Evolutionary conservation across 1,140 invertebrate species (phyloP).

Genomic region (Pantala flavescens): DNA sequence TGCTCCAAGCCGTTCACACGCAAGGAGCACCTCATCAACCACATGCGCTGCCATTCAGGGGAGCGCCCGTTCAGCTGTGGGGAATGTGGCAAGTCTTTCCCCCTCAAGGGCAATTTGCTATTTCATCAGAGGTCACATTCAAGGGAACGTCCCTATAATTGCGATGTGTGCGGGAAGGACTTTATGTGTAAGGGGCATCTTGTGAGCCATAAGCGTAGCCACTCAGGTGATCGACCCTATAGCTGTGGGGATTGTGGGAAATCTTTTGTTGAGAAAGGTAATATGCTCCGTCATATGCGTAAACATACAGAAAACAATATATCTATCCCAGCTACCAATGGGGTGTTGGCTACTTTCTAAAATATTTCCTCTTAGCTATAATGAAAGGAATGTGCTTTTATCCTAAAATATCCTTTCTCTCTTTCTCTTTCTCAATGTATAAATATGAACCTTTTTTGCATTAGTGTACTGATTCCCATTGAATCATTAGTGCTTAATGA

Average conservation of each 20-base stretch:
- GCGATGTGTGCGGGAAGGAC: constrained; percentile 92
- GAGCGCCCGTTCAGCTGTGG: constrained; percentile 70
- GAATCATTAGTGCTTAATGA: neutral
- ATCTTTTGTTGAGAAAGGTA: constrained; percentile 66
- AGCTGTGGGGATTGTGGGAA: constrained; percentile 63
- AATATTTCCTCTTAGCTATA: no score
- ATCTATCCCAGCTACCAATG: neutral
- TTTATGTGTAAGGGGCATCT: constrained; percentile 96
- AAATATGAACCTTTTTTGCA: no score
- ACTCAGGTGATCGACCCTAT: constrained; percentile 75
- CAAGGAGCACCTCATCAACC: constrained; percentile 68
- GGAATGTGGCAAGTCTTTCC: constrained; percentile 78
- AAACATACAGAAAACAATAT: constrained; percentile 27
- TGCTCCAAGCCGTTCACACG: constrained; percentile 79
- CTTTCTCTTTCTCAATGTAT: neutral
- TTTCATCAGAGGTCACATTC: constrained; percentile 94
- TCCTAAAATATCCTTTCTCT: neutral
- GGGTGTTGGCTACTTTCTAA: neutral
- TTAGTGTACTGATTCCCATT: neutral
- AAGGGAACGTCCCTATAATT: constrained; percentile 83
- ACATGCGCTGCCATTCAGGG: constrained; percentile 78
- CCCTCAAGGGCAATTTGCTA: constrained; percentile 76
- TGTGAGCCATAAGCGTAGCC: constrained; percentile 76
- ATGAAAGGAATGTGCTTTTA: neutral
- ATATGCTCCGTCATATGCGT: constrained; percentile 50